Conservation (phyloP, 2,113 vertebrate species). For the Stercorarius parasiticus region DNA sequence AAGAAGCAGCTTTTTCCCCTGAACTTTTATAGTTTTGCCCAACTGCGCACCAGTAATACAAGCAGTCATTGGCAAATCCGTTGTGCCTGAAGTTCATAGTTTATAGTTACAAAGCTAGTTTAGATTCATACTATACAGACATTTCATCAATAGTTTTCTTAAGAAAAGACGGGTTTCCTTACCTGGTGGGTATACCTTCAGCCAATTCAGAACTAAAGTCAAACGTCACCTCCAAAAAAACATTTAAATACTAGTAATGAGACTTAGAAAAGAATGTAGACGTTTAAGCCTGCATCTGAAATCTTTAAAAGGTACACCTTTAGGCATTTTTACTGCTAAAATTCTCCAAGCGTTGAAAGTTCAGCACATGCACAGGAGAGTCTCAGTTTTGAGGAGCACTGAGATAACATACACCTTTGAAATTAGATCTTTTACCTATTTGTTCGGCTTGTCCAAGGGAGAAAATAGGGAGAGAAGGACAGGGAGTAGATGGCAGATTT, state of each 20-base stretch:
- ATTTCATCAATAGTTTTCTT: neutral
- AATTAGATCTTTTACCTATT: neutral
- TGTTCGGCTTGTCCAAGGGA: neutral
- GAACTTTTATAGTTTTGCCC: neutral
- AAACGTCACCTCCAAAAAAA: neutral
- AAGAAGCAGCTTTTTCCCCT: neutral
- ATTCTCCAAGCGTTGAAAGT: neutral
- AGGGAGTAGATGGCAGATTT: neutral
- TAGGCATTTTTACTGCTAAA: neutral
- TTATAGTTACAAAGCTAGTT: neutral
- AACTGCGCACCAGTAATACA: neutral
- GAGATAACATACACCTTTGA: neutral
- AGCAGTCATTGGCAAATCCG: neutral
- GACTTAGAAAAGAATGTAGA: neutral
- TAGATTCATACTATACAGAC: neutral
- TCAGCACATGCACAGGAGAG: neutral
- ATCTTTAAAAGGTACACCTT: neutral
- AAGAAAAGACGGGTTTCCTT: neutral
- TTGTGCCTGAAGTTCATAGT: neutral
- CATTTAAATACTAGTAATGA: neutral
- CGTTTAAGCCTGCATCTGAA: neutral
- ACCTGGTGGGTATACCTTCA: neutral
- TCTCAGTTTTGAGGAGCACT: neutral
- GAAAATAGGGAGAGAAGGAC: neutral
- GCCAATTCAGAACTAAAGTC: neutral